Base-by-base conservation (phyloP, 1,140 invertebrate species). In the Phocides pigmalion region DNA sequence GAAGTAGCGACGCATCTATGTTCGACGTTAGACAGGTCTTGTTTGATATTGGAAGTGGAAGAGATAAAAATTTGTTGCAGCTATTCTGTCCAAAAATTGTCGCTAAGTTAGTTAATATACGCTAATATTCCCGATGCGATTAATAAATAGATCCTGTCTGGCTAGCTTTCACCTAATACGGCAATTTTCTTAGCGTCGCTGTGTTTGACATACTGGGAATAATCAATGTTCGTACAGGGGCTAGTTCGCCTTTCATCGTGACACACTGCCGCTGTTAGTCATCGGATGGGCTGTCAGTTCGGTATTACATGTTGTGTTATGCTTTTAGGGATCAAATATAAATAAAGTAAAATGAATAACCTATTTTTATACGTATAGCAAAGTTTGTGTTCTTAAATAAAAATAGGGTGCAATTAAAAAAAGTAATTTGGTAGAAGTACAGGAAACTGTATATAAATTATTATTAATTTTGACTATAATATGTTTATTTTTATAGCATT, bases 291-390 rank as follows among this genome's bases (percentile, higher is more conserved):
- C 28, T 50, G 35, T 37, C 51, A 39, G 35, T n/a, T 14, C 17
- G 22, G n/a, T 54, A 17, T 54, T 20, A 54, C 51, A 54, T 54
- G 39, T 54, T 41, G 51, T 53, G 50, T n/a, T 50, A 50, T 15
- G 47, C 47, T 54, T 20, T 54, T n/a, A 19, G 32, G 32, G 25
- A 1, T 32, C 8, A 17, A 16, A 14, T 44, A 28, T 49, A 49
- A 20, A 22, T 49, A 3, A 22, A 6, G 32, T 28, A 28, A 28
- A 2, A 28, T 28, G 25, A 8, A 28, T 1, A 28, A 8, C 9
- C 5, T 28, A 35, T 35, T n/a, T 35, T 35, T n/a, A 35, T n/a
- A 1, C n/a, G 9, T 28, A 28, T 35, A 35, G n/a, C 4, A 35
- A 35, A 35, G 11, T 35, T 35, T 2, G 20, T 22, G 20, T 2